These are phyloP conservation scores for Drosophila maculinotata DNA, from an alignment of 2,888 invertebrate species.

Conservation along the genomic window DNA sequence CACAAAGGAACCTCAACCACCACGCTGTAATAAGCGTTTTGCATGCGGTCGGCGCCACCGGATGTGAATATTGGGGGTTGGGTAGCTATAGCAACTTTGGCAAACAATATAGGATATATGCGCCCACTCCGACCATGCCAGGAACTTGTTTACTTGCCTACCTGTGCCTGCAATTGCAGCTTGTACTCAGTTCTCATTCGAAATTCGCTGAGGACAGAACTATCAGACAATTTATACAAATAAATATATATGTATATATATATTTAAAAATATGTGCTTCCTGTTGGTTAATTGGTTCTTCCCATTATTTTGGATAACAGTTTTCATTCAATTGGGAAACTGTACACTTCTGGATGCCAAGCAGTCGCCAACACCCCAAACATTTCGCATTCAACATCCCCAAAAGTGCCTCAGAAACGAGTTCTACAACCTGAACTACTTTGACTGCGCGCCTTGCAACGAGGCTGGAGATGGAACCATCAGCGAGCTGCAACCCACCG, in stretches of 20 bases:
- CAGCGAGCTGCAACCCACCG: constrained; percentile 65
- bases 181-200: constrained; percentile 59
- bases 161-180: constrained; percentile 59
- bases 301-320: constrained; percentile 40
- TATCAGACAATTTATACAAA: constrained; percentile 2
- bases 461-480: constrained; percentile 47
- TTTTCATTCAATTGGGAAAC: constrained; percentile 33
- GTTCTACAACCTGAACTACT: constrained; percentile 86
- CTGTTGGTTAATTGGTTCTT: constrained; percentile 43
- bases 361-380: constrained; percentile 45
- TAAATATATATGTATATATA: no score
- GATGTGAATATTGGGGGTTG: constrained; percentile 50
- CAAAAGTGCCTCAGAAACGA: constrained; percentile 85
- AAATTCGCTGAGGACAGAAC: constrained; percentile 32
- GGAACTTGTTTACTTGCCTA: constrained; percentile 70
- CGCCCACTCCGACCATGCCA: constrained; percentile 26
- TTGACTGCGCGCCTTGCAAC: constrained; percentile 86
- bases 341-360: constrained; percentile 35
- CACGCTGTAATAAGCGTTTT: constrained; percentile 45
- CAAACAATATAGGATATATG: constrained; percentile 59
- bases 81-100: constrained; percentile 82
- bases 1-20: constrained; percentile 6
- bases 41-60: constrained; percentile 44
- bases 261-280: constrained; percentile 47
- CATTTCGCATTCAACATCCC: constrained; percentile 68